Evolutionary conservation across 2,113 vertebrate genomes (phyloP).

Genomic region (Protobothrops mucrosquamatus): DNA sequence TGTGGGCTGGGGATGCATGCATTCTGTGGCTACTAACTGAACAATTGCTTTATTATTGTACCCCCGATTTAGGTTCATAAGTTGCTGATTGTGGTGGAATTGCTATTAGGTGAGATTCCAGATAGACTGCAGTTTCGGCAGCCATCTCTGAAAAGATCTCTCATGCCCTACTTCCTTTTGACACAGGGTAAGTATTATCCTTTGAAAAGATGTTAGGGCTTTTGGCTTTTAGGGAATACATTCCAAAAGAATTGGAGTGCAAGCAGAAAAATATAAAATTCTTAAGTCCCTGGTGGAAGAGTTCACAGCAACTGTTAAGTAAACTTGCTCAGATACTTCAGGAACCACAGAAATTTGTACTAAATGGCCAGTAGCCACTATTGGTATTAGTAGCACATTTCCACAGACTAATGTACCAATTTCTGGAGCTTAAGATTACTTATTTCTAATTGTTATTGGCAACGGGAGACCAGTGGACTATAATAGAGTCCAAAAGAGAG

Average conservation of each 20-base stretch:
- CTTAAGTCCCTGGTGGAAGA: not conserved
- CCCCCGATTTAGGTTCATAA: conserved; percentile 84
- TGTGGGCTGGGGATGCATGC: not conserved
- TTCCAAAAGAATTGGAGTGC: not conserved
- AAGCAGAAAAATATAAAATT: not conserved
- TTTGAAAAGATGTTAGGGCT: not conserved
- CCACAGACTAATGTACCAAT: not conserved
- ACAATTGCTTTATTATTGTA: accelerated
- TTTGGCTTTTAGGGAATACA: not conserved
- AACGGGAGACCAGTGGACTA: not conserved
- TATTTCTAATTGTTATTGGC: not conserved
- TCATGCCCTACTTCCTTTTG: conserved; percentile 98
- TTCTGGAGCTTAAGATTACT: not conserved
- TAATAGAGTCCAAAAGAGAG: not conserved
- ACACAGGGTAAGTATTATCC: conserved; percentile 80
- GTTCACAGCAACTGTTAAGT: not conserved
- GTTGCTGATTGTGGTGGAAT: conserved; percentile 94
- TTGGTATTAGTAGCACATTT: not conserved
- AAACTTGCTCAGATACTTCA: not conserved
- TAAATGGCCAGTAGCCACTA: not conserved
- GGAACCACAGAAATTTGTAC: not conserved
- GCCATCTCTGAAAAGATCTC: conserved; percentile 92
- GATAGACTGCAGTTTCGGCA: conserved; percentile 97
- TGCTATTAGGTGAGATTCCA: conserved; percentile 93
- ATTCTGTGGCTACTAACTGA: not conserved